These are phyloP conservation scores for Paramisgurnus dabryanus DNA, from an alignment of 2,113 vertebrate genomes.

Conservation along the genomic window DNA sequence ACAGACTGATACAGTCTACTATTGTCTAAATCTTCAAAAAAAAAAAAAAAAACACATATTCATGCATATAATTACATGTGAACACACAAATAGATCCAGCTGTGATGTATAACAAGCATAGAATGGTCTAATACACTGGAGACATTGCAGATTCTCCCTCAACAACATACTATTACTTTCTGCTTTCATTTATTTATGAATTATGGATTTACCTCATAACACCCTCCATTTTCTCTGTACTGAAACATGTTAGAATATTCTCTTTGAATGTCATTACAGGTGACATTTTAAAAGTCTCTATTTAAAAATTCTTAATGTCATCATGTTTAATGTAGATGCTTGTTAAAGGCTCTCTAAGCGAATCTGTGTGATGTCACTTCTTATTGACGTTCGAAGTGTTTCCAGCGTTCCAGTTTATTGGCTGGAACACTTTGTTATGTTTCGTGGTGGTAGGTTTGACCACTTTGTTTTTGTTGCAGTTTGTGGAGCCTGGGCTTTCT, in stretches of 20 bases:
- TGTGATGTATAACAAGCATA: not conserved
- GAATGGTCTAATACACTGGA: slow-evolving; percentile 3
- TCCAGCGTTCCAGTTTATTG: no score
- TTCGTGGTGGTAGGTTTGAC: no score
- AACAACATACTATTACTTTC: not conserved
- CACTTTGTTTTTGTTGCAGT: no score
- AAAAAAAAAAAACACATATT: not conserved
- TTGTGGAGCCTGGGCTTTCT: no score
- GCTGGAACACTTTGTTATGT: no score
- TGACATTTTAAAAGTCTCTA: slow-evolving; percentile 18
- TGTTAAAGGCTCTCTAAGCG: no score
- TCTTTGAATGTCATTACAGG: not conserved
- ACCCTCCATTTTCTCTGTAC: not conserved
- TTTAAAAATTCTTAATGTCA: not conserved
- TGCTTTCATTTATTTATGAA: slow-evolving; percentile 35
- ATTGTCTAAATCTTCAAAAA: not conserved
- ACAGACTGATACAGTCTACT: not conserved
- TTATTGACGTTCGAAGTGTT: no score
- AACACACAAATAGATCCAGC: not conserved
- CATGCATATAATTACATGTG: not conserved
- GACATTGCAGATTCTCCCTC: no score
- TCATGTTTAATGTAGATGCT: not conserved
- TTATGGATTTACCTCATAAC: slow-evolving; percentile 31
- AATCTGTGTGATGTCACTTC: no score
- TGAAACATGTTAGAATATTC: not conserved